Conservation (phyloP, 1,140 invertebrate genomes). For the Halesus radiatus region DNA sequence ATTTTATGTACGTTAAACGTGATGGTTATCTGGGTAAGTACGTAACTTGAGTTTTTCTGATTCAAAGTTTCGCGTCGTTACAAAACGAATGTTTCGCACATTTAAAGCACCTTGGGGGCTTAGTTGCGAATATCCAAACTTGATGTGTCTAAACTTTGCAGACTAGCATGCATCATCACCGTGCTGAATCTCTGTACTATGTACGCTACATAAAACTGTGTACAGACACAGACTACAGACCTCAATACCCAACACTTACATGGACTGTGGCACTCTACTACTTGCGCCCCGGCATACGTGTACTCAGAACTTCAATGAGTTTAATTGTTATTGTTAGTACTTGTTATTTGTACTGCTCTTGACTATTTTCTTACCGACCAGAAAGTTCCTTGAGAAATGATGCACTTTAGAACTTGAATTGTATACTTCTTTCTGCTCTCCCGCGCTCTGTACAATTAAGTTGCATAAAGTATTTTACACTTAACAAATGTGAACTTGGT, state of each 20-base stretch:
- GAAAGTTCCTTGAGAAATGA: too few species aligned
- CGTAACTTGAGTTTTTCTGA: constrained; percentile 15
- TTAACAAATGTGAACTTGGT: too few species aligned
- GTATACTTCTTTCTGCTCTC: too few species aligned
- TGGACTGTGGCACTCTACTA: not conserved
- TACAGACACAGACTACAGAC: too few species aligned
- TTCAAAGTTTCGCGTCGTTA: constrained; percentile 22
- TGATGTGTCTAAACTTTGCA: constrained; percentile 53
- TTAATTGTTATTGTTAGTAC: constrained; percentile 21
- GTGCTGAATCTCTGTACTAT: not conserved
- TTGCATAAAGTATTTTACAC: too few species aligned
- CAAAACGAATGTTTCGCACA: constrained; percentile 48
- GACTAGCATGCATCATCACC: constrained; percentile 50
- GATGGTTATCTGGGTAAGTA: constrained; percentile 10
- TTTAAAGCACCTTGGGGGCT: constrained; percentile 31
- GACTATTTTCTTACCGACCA: too few species aligned
- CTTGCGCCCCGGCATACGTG: not conserved
- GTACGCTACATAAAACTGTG: too few species aligned
- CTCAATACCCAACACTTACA: too few species aligned
- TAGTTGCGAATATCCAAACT: constrained; percentile 40
- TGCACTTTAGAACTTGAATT: too few species aligned
- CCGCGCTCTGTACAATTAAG: too few species aligned
- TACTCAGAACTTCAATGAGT: not conserved
- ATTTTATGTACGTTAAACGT: constrained; percentile 10
- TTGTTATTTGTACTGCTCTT: too few species aligned